Conservation (phyloP, 2,113 vertebrate genomes). For the Climacteris rufus region DNA sequence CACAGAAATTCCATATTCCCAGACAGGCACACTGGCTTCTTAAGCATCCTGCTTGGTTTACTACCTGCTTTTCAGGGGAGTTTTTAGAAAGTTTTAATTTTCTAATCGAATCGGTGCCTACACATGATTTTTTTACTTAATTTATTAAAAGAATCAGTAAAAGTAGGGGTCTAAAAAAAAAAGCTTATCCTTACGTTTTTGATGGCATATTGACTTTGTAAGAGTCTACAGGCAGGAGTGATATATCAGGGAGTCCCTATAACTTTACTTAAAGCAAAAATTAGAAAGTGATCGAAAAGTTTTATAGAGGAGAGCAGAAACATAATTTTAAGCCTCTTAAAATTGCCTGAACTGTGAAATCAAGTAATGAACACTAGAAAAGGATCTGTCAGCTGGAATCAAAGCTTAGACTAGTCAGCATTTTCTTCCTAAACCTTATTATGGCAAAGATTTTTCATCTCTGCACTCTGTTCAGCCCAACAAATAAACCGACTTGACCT, state of each 20-base stretch:
- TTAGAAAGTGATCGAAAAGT: slow-evolving; percentile 66
- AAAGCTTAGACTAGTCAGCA: slow-evolving; percentile 81
- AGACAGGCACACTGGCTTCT: neutral
- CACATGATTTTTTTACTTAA: neutral
- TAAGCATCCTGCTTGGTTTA: neutral
- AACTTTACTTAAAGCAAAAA: slow-evolving; percentile 63
- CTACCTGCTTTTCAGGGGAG: neutral
- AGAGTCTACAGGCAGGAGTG: neutral
- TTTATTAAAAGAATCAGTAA: neutral
- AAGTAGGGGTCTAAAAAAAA: neutral
- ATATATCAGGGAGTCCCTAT: neutral
- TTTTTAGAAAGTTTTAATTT: neutral
- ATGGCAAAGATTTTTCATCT: slow-evolving; percentile 77
- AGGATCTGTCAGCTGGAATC: slow-evolving; percentile 90
- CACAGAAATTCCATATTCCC: neutral
- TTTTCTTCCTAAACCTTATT: slow-evolving; percentile 84
- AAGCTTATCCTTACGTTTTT: neutral
- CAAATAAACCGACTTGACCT: slow-evolving; percentile 81
- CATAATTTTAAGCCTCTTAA: slow-evolving; percentile 75
- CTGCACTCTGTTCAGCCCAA: slow-evolving; percentile 67
- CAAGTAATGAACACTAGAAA: slow-evolving; percentile 88
- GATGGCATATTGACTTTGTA: slow-evolving; percentile 11
- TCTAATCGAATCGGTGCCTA: neutral
- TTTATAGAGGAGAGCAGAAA: slow-evolving; percentile 68
- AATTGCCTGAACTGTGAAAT: slow-evolving; percentile 82